Base-by-base conservation (phyloP, 2,888 invertebrate genomes). In the Drosophila nr. medialis region DNA sequence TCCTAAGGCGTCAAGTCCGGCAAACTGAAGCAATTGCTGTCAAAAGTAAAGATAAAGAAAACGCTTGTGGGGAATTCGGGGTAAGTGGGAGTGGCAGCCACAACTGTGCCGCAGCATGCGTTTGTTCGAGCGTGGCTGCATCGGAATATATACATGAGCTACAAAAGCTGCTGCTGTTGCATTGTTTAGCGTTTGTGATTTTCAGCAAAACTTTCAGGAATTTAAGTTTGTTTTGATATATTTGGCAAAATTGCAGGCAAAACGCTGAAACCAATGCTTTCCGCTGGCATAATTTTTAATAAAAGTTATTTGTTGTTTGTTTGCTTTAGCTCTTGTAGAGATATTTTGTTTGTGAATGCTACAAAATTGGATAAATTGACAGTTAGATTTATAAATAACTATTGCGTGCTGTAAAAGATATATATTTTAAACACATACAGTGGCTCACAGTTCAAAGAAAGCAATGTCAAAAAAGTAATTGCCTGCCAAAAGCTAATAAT, bases 1-100 rank as follows among this genome's bases (percentile, higher is more conserved):
- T 65, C 76, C 60, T 70, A 56, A 70, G 76, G 77, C 76, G 75
- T 62, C 80, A 79, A 60, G 76, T 77, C 76, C 80, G 55, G 40
- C 64, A 60, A 58, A 58, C 63, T 62, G 34, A 65, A 66, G 49
- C 27, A 68, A 68, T 49, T 27, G 18, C n/a, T 34, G 18, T 4
- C 66, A 55, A 34, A 34, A 49, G 38, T 51, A 36, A 34, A 49
- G 21, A 13, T 38, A 8, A n/a, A 40, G 13, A 38, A 38, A 42
- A 51, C 36, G 40, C 32, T 45, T 34, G 24, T 6, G 13, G 29
- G 11, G 8, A 5, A 38, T 24, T 18, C 24, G 18, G 29, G 40
- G 21, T 42, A 27, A 15, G 27, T 11, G 53, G 30, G 24, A 32
- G 32, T 42, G 36, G 48, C 30, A 55, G 24, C 21, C 38, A 30